These are phyloP conservation scores for Parapsyche elsis DNA, from an alignment of 1,140 invertebrate genomes.

Conservation along the genomic window DNA sequence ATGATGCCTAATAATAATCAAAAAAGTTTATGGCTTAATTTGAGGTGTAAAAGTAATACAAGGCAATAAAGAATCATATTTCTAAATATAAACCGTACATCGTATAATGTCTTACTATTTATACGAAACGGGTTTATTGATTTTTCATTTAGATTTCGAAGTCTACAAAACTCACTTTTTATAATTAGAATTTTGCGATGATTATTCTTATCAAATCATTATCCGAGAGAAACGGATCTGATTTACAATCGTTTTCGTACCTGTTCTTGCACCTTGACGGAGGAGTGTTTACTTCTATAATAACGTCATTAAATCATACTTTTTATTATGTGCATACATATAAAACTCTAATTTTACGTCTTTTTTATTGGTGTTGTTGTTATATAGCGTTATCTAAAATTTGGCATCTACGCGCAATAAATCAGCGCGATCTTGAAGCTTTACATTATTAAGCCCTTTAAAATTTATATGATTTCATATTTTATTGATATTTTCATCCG, in stretches of 20 bases:
- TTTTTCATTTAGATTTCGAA: neutral
- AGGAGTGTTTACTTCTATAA: neutral
- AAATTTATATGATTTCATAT: neutral
- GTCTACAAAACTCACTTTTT: neutral
- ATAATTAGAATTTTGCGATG: neutral
- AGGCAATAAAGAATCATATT: neutral
- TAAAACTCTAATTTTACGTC: neutral
- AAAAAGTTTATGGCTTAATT: slow-evolving; percentile 12
- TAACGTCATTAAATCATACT: neutral
- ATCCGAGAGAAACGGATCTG: neutral
- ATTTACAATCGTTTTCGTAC: neutral
- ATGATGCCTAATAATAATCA: neutral
- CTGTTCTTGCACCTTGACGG: neutral
- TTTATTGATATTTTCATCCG: too few relatives aligned
- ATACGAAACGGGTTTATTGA: slow-evolving; percentile 5
- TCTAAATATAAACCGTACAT: neutral
- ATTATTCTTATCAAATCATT: neutral
- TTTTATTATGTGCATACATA: neutral
- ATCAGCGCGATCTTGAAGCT: neutral
- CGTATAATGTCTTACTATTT: neutral
- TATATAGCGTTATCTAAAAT: neutral
- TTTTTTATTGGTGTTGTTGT: neutral
- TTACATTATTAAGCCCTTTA: neutral
- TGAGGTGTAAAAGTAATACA: neutral
- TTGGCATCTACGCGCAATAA: neutral